phyloP scores from a whole-genome alignment of 2,113 vertebrate species.

The Nothocercus julius region DNA sequence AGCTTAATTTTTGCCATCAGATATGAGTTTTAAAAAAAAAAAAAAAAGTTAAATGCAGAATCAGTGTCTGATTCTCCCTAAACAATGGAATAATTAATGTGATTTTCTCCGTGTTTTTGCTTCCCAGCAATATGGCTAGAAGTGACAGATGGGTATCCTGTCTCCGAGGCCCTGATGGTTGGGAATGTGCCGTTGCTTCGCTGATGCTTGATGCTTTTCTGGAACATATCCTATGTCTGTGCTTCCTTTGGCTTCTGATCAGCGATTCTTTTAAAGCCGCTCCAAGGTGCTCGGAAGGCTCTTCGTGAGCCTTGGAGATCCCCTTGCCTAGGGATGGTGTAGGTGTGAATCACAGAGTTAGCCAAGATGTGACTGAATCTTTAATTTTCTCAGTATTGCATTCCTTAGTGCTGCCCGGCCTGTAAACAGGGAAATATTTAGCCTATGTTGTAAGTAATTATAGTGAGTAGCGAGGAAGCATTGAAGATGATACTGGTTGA shows the following conservation, averaged over 20 bases:
- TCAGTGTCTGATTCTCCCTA: background rate
- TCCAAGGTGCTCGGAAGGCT: slow-evolving; percentile 42
- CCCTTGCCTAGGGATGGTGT: background rate
- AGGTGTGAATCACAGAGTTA: slow-evolving; percentile 31
- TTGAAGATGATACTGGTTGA: background rate
- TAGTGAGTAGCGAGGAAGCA: background rate
- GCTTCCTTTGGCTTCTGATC: slow-evolving; percentile 26
- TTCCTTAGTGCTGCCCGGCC: slow-evolving; percentile 3
- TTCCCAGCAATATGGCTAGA: background rate
- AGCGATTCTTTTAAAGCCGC: background rate
- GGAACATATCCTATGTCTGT: slow-evolving; percentile 5
- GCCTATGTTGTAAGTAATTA: background rate
- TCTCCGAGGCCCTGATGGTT: background rate
- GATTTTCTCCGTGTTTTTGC: background rate
- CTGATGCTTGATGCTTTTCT: slow-evolving; percentile 14
- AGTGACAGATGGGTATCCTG: slow-evolving; percentile 57
- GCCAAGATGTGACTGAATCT: slow-evolving; percentile 44
- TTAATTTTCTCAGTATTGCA: slow-evolving; percentile 29
- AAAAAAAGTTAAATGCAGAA: background rate
- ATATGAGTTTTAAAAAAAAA: background rate
- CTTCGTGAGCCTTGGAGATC: slow-evolving; percentile 27
- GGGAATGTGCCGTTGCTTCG: background rate
- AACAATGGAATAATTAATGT: slow-evolving; percentile 11
- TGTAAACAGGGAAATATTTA: slow-evolving; percentile 22
- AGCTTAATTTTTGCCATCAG: background rate